Evolutionary conservation across 2,797 vertebrate genomes (phyloP).

Genomic region (Coregonus suidteri): DNA sequence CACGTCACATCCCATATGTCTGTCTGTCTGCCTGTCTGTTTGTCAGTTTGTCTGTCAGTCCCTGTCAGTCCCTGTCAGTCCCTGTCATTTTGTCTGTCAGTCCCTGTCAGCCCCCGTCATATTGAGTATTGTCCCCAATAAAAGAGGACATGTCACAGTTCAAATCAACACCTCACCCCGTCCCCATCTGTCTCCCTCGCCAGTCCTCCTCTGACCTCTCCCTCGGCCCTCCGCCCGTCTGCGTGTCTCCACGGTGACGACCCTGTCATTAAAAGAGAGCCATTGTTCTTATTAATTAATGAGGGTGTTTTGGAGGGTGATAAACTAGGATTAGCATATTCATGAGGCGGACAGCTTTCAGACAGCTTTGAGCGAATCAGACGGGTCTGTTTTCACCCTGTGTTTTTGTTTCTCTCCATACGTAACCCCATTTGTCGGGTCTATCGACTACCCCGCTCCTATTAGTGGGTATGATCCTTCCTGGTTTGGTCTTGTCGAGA

Average conservation of each 20-base stretch:
- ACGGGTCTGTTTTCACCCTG: conserved; percentile 72
- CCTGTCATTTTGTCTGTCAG: conserved; percentile 30
- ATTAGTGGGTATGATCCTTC: conserved; percentile 74
- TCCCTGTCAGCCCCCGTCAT: conserved; percentile 21
- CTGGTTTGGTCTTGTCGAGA: conserved; percentile 28
- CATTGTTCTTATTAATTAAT: conserved; percentile 82
- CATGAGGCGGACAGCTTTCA: conserved; percentile 81
- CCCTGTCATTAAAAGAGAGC: conserved; percentile 67
- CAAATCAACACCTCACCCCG: not conserved
- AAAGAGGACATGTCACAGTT: conserved; percentile 13
- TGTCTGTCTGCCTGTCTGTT: conserved; percentile 43
- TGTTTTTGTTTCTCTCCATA: conserved; percentile 73
- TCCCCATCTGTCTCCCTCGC: conserved; percentile 15
- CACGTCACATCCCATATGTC: not conserved
- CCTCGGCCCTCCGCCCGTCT: conserved; percentile 30
- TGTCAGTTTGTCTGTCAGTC: conserved; percentile 33
- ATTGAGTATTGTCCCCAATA: conserved; percentile 6
- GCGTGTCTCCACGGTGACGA: conserved; percentile 48
- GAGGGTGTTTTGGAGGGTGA: conserved; percentile 53
- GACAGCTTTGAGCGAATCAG: conserved; percentile 77
- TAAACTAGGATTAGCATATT: conserved; percentile 83
- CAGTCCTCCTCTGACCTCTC: conserved; percentile 29
- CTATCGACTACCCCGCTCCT: conserved; percentile 62
- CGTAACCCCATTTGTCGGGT: conserved; percentile 78
- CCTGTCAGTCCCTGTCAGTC: too few relatives aligned